These are phyloP conservation scores for Rhizoglyphus robini DNA, from an alignment of 1,140 invertebrate species.

Conservation along the genomic window DNA sequence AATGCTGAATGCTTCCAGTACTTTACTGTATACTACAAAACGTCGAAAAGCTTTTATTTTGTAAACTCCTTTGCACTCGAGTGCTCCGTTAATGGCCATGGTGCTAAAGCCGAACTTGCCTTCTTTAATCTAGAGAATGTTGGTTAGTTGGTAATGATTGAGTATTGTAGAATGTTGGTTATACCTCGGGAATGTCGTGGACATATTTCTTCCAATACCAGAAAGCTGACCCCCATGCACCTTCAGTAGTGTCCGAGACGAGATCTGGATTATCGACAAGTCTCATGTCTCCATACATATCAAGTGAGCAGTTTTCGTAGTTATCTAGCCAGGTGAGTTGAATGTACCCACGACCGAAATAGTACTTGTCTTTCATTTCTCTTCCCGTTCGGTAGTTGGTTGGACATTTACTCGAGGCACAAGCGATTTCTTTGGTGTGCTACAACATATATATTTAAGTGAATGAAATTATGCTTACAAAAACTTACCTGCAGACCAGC, in stretches of 20 bases:
- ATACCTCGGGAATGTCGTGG: conserved; percentile 6
- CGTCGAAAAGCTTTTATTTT: conserved; percentile 12
- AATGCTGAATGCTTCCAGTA: conserved; percentile 8
- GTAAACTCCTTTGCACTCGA: conserved; percentile 17
- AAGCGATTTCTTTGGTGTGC: conserved; percentile 15
- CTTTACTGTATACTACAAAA: conserved; percentile 8
- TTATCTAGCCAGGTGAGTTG: conserved; percentile 17
- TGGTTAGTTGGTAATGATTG: too few species aligned
- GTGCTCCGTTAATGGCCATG: conserved; percentile 12
- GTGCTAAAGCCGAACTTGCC: conserved; percentile 15
- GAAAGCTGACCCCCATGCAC: conserved; percentile 18
- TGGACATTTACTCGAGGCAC: conserved; percentile 2
- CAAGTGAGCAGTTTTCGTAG: conserved; percentile 14
- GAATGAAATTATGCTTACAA: neutral
- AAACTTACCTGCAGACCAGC: conserved; percentile 10
- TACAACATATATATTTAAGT: neutral
- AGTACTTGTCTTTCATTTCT: neutral
- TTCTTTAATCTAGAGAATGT: neutral
- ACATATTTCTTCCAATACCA: conserved; percentile 17
- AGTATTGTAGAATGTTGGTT: neutral
- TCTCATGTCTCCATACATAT: conserved; percentile 17
- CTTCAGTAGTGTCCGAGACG: conserved; percentile 14
- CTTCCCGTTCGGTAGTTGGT: neutral
- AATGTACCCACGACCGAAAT: conserved; percentile 19
- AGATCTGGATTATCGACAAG: conserved; percentile 17